phyloP scores from a whole-genome alignment of 2,113 vertebrate species.

The Ciconia maguari region DNA sequence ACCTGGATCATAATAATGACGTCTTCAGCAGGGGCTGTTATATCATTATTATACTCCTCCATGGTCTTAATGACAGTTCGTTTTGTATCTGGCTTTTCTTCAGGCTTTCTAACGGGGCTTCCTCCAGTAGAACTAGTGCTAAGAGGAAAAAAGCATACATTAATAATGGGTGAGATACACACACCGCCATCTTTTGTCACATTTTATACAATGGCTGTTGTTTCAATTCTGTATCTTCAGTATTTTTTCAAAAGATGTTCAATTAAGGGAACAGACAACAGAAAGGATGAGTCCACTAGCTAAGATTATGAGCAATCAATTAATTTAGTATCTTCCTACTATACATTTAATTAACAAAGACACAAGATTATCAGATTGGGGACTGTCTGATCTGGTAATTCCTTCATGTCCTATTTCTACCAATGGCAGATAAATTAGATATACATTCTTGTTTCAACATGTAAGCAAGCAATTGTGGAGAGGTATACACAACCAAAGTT shows the following conservation, averaged over 20 bases:
- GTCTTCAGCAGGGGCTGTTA: slow-evolving; percentile 79
- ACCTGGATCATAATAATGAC: slow-evolving; percentile 89
- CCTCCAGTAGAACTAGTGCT: slow-evolving; percentile 87
- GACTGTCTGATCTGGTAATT: slow-evolving; percentile 39
- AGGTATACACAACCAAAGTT: not conserved
- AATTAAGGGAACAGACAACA: not conserved
- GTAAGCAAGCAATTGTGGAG: not conserved
- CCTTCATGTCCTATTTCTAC: slow-evolving; percentile 20
- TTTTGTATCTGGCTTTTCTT: slow-evolving; percentile 81
- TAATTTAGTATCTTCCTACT: not conserved
- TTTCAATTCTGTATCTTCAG: not conserved
- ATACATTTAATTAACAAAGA: slow-evolving; percentile 13
- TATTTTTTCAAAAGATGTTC: not conserved
- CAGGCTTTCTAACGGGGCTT: slow-evolving; percentile 80
- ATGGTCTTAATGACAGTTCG: slow-evolving; percentile 82
- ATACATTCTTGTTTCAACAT: not conserved
- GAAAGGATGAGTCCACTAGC: not conserved
- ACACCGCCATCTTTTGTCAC: not conserved
- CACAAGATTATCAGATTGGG: slow-evolving; percentile 10
- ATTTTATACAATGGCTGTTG: not conserved
- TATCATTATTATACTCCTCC: slow-evolving; percentile 85
- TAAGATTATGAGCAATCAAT: slow-evolving; percentile 6
- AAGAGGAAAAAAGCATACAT: not conserved
- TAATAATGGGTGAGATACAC: not conserved
- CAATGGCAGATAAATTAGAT: not conserved